phyloP scores from a whole-genome alignment of 92 coral and sea anemone genomes.

The Porites rus region DNA sequence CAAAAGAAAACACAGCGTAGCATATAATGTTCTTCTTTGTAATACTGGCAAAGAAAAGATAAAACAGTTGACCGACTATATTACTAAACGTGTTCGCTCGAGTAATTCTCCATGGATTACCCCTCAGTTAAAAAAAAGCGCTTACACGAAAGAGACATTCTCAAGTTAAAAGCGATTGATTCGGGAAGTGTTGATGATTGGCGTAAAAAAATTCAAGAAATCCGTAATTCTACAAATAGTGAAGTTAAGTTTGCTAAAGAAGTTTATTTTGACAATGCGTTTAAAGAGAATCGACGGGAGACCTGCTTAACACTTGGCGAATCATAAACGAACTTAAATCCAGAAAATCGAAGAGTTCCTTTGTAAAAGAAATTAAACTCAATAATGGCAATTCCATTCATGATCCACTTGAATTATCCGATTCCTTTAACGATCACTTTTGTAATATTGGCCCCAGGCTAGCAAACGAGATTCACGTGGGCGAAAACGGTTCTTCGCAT shows the following conservation, averaged over 20 bases:
- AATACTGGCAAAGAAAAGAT: too few species aligned
- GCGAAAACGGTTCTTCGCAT: too few species aligned
- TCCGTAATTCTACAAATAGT: not conserved
- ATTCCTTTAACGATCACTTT: too few species aligned
- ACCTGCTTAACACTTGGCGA: not conserved
- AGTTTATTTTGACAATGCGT: not conserved
- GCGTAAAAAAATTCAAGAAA: not conserved
- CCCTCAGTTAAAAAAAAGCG: slow-evolving; percentile 23
- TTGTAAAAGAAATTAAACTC: too few species aligned
- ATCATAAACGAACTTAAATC: not conserved
- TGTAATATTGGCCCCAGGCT: too few species aligned
- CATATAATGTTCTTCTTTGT: too few species aligned
- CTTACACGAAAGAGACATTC: slow-evolving; percentile 25
- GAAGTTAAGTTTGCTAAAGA: not conserved
- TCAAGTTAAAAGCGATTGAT: slow-evolving; percentile 24
- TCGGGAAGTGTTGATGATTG: not conserved
- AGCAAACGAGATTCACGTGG: too few species aligned
- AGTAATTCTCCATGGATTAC: slow-evolving; percentile 5
- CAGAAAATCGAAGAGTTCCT: not conserved
- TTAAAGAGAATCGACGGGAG: not conserved
- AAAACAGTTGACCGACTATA: too few species aligned
- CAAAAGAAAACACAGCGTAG: too few species aligned
- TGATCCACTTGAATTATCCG: too few species aligned
- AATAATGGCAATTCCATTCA: too few species aligned
- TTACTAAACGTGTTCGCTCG: too few species aligned